Percentiles rank a stretch among this genome's conserved stretches.
Evolutionary conservation across 2,888 invertebrate species (phyloP).

Genomic region (Lasioglossum calceatum): DNA sequence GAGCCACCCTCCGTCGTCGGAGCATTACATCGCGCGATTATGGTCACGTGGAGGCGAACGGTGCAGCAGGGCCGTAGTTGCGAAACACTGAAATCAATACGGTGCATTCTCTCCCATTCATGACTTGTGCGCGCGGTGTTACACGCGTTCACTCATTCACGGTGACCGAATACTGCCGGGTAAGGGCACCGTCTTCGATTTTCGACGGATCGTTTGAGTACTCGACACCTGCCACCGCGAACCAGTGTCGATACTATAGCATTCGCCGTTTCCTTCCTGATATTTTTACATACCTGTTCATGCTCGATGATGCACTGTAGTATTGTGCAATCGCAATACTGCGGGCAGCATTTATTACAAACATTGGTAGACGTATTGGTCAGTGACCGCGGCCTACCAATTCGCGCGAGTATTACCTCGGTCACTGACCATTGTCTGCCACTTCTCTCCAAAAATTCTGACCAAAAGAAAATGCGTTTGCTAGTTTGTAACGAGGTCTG

Average conservation of each 20-base stretch:
- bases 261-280: not conserved
- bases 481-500: too few relatives aligned
- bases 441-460: too few relatives aligned
- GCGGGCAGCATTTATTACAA: too few relatives aligned
- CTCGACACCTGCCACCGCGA: not conserved
- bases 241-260: not conserved
- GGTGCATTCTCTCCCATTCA: conserved; percentile 63
- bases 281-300: not conserved
- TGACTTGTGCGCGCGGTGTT: conserved; percentile 47
- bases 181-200: conserved; percentile 3
- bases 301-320: not conserved
- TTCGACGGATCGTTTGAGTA: not conserved
- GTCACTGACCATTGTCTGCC: too few relatives aligned
- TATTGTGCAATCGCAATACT: not conserved
- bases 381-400: too few relatives aligned
- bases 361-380: too few relatives aligned
- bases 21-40: conserved; percentile 60
- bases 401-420: too few relatives aligned
- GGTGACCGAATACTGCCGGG: conserved; percentile 25
- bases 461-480: too few relatives aligned
- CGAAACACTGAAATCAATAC: conserved; percentile 66
- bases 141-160: conserved; percentile 59
- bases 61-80: conserved; percentile 56
- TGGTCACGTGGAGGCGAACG: conserved; percentile 69
- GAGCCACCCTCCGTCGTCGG: conserved; percentile 11